Base-by-base conservation (phyloP, 2,888 invertebrate genomes). In the Leucozona laternaria region DNA sequence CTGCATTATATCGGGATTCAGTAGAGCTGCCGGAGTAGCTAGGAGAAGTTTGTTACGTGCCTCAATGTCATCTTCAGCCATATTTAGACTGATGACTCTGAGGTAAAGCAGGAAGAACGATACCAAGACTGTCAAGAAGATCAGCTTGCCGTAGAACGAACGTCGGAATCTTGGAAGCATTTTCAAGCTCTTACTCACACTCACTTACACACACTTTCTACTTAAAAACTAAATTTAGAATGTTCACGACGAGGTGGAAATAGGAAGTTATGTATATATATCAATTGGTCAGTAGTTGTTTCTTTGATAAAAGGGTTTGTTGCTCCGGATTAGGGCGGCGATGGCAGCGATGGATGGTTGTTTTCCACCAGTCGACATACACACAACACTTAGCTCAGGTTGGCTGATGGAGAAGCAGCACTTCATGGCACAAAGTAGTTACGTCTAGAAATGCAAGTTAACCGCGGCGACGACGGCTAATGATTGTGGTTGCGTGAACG, bases 141-240 rank as follows among this genome's bases (percentile, higher is more conserved):
- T 90, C 55, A 92, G 80, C 89, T 92, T 92, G 79, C 92, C 91
- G 84, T 92, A 92, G 80, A 92, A 91, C 88, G 92, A 92, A 89
- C 92, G 88, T 28, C 88, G 92, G 84, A 92, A 90, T 89, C 92
- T 91, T 88, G 91, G 92, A 89, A 92, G 89, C 92, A 92, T 92
- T 88, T 90, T 90, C 76, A 15, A 34, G 34, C 40, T 73, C 25
- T 58, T 7, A 31, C 57, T 62, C 37, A 20, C 28, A 6, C 68
- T 68, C 43, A 70, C 62, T 53, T 53, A 48, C 34, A 48, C 40
- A 60, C 64, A 66, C 70, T 77, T 80, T 79, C 75, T 75, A 80
- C 66, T 71, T 76, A 71, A 77, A 71, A 37, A 72, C 76, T 77
- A 81, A 10, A 34, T 34, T 31, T 28, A 76, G 64, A 73, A 60